Conservation (phyloP, 1,140 invertebrate species). For the Yoshiicerus persimilis region DNA sequence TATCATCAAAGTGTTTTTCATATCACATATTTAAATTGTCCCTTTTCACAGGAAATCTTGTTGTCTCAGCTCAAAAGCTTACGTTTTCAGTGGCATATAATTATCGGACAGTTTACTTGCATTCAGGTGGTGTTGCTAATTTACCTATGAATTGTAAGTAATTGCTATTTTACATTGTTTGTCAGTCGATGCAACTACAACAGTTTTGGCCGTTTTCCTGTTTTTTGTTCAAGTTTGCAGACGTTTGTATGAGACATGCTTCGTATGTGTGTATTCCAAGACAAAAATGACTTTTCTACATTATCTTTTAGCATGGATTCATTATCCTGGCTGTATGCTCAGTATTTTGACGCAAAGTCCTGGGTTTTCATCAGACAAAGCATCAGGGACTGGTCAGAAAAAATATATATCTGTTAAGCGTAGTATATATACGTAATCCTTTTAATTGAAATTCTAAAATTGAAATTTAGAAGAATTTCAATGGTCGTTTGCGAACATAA, state of each 20-base stretch:
- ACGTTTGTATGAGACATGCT: constrained; percentile 76
- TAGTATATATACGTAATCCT: neutral
- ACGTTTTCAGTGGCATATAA: too few species aligned
- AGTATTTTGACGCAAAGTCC: constrained; percentile 36
- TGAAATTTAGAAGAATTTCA: neutral
- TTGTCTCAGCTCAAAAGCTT: too few species aligned
- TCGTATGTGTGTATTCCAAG: constrained; percentile 74
- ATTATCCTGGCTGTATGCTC: constrained; percentile 58
- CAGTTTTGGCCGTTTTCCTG: constrained; percentile 62
- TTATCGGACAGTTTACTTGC: too few species aligned
- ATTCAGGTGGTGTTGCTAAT: too few species aligned
- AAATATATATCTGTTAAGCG: too few species aligned
- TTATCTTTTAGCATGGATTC: constrained; percentile 71
- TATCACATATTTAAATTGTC: too few species aligned
- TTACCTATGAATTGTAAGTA: too few species aligned
- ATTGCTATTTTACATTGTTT: constrained; percentile 39
- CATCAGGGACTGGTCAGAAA: neutral
- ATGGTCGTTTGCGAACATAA: neutral
- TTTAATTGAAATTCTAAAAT: neutral
- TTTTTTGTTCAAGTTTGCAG: constrained; percentile 69
- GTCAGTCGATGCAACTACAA: constrained; percentile 61
- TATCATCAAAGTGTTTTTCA: too few species aligned
- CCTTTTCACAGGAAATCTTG: too few species aligned
- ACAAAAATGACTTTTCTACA: constrained; percentile 75
- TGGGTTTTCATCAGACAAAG: constrained; percentile 12